phyloP scores from a whole-genome alignment of 2,113 vertebrate genomes.

The Tetraodon nigroviridis region DNA sequence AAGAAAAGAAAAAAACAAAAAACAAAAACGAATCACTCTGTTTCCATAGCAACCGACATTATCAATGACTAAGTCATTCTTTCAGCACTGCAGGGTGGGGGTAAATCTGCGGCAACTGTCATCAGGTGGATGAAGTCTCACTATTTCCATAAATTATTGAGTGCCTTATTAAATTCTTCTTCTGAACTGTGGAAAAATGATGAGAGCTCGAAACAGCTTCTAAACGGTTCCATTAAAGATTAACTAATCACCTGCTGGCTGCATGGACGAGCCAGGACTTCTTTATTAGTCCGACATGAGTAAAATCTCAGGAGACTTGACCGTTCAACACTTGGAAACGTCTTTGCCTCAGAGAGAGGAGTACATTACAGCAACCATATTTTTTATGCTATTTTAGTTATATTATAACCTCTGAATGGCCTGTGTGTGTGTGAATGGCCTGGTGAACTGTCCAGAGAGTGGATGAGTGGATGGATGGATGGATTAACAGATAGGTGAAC shows the following conservation, averaged over 20 bases:
- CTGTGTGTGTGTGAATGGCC: too few relatives aligned
- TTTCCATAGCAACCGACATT: constrained; percentile 37
- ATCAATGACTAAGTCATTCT: constrained; percentile 5
- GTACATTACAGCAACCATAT: too few relatives aligned
- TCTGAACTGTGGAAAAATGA: background rate
- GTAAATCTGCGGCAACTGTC: constrained; percentile 3
- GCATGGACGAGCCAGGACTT: background rate
- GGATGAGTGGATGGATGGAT: too few relatives aligned
- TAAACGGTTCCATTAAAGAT: constrained; percentile 23
- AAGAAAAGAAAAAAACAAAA: background rate
- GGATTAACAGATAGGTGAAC: too few relatives aligned
- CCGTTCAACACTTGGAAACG: background rate
- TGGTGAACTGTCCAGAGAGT: too few relatives aligned
- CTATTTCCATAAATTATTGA: constrained; percentile 14
- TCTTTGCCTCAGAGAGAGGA: background rate
- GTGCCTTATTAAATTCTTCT: background rate
- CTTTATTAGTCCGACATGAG: constrained; percentile 5
- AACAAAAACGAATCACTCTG: constrained; percentile 1
- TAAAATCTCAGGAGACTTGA: constrained; percentile 7
- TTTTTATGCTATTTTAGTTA: too few relatives aligned
- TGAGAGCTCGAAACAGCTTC: background rate
- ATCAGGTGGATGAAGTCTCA: constrained; percentile 13
- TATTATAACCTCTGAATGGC: too few relatives aligned
- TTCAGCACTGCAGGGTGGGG: constrained; percentile 11
- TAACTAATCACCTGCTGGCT: constrained; percentile 21